Evolutionary conservation across 1,140 invertebrate species (phyloP), one percentile per base, ranked within the genome.

Genomic region (Mizuhopecten yessoensis): DNA sequence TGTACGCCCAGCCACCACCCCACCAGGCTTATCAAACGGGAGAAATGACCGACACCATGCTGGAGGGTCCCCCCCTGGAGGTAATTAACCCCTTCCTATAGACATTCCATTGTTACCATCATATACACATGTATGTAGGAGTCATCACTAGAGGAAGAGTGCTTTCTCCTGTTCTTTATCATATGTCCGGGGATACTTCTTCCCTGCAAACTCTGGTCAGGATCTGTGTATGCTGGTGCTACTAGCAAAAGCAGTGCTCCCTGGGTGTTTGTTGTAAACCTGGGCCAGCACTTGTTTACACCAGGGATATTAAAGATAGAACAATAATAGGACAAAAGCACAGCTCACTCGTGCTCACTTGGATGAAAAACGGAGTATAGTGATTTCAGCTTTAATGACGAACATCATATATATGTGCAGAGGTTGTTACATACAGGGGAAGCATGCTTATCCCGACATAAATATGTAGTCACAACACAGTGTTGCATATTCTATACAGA

Each of bases 1-100:
- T 96, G 94, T 96, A 96, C 90, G 94, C 95, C 86, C 94, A 95
- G 87, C 92, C 94, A 45, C 95, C 94, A 86, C 93, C 94, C 86
- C n/a, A n/a, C n/a, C 94, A 94, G 34, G 91, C 93, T 57, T 94
- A 94, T 88, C 94, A 94, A 49, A 89, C 94, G 86, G 92, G 93
- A 87, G 95, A 96, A 20, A 88, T 95, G 34, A 91, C 93, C 87
- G 95, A 95, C 87, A 92, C 94, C 88, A 92, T 95, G 36, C 90
- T 95, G 34, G 95, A 95, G 49, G 95, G 93, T 49, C 90, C 95
- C 87, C 89, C 94, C 88, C 92, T 95, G 89, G 95, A 96, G 95
- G 95, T 96, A 96, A 95, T 95, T 5, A 75, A 75, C 57, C 57
- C 57, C 57, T 75, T 75, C n/a, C 57, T 75, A 5, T 75, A 75